phyloP scores from a whole-genome alignment of 2,888 invertebrate species.

The Amiota minor region DNA sequence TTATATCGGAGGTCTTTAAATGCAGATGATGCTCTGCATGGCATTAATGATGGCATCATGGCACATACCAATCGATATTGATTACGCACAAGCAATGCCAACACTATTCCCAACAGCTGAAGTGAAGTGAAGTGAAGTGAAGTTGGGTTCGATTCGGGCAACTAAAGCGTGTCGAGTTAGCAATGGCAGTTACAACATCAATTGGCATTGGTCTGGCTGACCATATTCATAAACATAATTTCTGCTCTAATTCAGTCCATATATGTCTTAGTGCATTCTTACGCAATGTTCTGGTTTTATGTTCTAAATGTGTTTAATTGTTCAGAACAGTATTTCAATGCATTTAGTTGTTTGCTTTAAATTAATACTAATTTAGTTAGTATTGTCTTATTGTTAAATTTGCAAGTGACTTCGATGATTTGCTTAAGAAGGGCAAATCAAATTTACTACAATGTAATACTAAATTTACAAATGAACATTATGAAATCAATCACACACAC shows the following conservation, averaged over 20 bases:
- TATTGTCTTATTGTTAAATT: no score
- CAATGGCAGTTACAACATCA: slow-evolving; percentile 9
- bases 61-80: slow-evolving; percentile 58
- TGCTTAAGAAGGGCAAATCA: no score
- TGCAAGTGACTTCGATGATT: no score
- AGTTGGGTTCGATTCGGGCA: background rate
- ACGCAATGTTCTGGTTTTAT: background rate
- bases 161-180: slow-evolving; percentile 16
- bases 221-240: slow-evolving; percentile 53
- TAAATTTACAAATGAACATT: no score
- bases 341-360: no score
- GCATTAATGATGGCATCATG: slow-evolving; percentile 42
- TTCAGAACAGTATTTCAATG: no score
- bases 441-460: no score
- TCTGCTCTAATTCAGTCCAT: slow-evolving; percentile 55
- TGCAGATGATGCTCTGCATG: slow-evolving; percentile 29
- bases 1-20: slow-evolving; percentile 34
- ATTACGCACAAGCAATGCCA: slow-evolving; percentile 45
- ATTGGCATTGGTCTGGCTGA: slow-evolving; percentile 24
- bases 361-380: no score
- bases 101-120: slow-evolving; percentile 19
- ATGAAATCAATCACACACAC: no score
- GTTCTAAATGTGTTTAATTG: background rate
- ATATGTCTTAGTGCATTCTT: background rate
- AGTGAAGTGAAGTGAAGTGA: background rate